These are phyloP conservation scores for Tychaedon coryphoeus DNA, from an alignment of 2,113 vertebrate species.

Conservation along the genomic window DNA sequence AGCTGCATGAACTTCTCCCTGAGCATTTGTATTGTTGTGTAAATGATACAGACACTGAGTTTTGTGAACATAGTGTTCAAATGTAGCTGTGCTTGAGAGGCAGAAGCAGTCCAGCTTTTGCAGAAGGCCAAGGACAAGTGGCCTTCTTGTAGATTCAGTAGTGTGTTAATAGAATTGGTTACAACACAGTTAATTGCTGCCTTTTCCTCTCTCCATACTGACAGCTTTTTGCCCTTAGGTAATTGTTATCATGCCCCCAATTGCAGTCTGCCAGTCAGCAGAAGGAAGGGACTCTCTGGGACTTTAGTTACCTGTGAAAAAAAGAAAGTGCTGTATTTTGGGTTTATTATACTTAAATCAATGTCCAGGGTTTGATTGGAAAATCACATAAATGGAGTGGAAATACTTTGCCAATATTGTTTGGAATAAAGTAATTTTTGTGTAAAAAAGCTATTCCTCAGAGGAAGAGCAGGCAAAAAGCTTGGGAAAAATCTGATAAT, in stretches of 20 bases:
- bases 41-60: not conserved
- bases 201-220: not conserved
- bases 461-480: not conserved
- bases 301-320: not conserved
- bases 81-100: not conserved
- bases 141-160: not conserved
- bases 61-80: not conserved
- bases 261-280: not conserved
- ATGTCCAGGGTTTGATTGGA: not conserved
- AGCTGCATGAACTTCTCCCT: not conserved
- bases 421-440: not conserved
- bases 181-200: not conserved
- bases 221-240: not conserved
- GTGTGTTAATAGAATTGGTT: not conserved
- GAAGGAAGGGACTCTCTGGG: not conserved
- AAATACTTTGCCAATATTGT: not conserved
- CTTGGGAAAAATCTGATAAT: not conserved
- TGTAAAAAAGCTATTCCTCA: not conserved
- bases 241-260: fast-evolving
- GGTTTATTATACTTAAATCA: not conserved
- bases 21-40: not conserved
- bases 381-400: not conserved
- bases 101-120: not conserved
- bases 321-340: not conserved
- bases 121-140: not conserved